Conservation (phyloP, 2,888 invertebrate species). For the Scaptomyza tumidula region DNA sequence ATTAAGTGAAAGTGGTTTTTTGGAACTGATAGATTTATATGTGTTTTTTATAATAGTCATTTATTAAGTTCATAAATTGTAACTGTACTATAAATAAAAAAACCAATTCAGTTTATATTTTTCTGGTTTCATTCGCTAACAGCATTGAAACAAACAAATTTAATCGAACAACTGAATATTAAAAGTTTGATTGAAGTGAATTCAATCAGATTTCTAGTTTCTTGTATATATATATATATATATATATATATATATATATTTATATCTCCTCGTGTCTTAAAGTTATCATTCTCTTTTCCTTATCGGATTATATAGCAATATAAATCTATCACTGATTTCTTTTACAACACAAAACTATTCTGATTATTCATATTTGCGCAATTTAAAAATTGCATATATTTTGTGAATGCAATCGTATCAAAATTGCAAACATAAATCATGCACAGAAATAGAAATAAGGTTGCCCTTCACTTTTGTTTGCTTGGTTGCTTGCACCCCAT, state of each 20-base stretch:
- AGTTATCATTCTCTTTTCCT: neutral
- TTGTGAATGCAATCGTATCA: neutral
- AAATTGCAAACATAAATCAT: slow-evolving; percentile 10
- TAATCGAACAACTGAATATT: too few species aligned
- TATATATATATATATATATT: too few species aligned
- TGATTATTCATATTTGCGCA: neutral
- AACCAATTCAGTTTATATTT: neutral
- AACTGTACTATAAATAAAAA: too few species aligned
- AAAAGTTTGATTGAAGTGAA: too few species aligned
- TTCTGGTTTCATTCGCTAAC: neutral
- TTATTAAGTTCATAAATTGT: neutral
- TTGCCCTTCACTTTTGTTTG: slow-evolving; percentile 1
- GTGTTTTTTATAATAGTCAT: neutral
- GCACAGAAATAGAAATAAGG: neutral
- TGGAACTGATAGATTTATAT: neutral
- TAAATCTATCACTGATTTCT: neutral
- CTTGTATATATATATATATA: too few species aligned
- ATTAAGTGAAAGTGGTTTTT: slow-evolving; percentile 14
- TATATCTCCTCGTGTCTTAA: too few species aligned
- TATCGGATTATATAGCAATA: neutral
- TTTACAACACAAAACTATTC: neutral
- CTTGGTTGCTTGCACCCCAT: slow-evolving; percentile 1
- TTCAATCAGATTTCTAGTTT: too few species aligned
- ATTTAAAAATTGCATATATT: neutral
- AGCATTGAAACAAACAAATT: too few species aligned